phyloP scores from a whole-genome alignment of 2,888 invertebrate genomes.

The Phragmatobia fuliginosa region DNA sequence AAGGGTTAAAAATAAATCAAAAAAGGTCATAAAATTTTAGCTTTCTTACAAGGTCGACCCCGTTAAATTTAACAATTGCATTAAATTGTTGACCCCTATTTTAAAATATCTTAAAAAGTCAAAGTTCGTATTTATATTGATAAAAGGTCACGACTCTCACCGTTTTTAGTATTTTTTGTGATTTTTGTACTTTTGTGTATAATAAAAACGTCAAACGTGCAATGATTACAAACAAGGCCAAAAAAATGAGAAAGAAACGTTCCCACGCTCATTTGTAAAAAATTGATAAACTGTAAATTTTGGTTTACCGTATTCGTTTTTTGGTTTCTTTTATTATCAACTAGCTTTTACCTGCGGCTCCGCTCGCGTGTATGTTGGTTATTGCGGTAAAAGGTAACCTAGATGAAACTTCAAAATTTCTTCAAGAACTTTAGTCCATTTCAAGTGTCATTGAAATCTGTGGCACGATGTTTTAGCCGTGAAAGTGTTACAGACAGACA shows the following conservation, averaged over 20 bases:
- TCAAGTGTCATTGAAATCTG: too few relatives aligned
- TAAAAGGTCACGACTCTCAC: constrained; percentile 19
- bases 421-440: too few relatives aligned
- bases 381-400: too few relatives aligned
- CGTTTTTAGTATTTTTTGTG: background rate
- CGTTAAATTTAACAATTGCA: background rate
- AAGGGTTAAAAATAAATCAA: background rate
- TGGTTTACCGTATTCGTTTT: background rate
- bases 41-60: background rate
- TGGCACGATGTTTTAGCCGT: too few relatives aligned
- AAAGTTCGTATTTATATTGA: constrained; percentile 35
- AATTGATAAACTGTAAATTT: background rate
- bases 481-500: too few relatives aligned
- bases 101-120: constrained; percentile 32
- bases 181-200: too few relatives aligned
- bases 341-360: too few relatives aligned
- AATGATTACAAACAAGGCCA: background rate
- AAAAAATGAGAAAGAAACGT: background rate
- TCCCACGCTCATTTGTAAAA: background rate
- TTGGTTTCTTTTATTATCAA: too few relatives aligned
- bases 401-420: too few relatives aligned
- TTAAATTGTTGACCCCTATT: constrained; percentile 5
- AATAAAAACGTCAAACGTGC: background rate
- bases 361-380: too few relatives aligned
- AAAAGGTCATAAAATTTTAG: background rate